Evolutionary conservation across 2,888 invertebrate species (phyloP).

Genomic region (Plemyria rubiginata): DNA sequence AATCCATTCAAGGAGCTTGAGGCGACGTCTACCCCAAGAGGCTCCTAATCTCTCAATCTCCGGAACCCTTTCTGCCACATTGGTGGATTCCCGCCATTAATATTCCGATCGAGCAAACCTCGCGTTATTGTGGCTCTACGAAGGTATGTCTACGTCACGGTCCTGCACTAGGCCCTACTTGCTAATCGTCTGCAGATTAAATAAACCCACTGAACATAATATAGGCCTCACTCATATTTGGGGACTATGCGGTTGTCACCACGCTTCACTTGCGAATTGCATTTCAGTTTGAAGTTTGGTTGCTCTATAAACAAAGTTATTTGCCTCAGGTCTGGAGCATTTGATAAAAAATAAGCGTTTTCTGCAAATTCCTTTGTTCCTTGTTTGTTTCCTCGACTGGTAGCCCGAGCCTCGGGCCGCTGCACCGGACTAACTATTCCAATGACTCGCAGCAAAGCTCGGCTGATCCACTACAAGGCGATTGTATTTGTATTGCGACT

Average conservation of each 20-base stretch:
- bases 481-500: constrained; percentile 6
- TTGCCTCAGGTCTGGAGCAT: too few species aligned
- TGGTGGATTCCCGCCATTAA: constrained; percentile 1
- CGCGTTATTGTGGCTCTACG: background rate
- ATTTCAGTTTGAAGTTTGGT: too few species aligned
- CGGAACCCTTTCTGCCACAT: background rate
- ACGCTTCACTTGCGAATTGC: too few species aligned
- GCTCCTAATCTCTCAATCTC: constrained; percentile 7
- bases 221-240: too few species aligned
- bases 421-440: background rate
- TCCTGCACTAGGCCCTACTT: background rate
- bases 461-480: constrained; percentile 8
- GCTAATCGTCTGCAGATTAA: background rate
- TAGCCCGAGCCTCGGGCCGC: background rate
- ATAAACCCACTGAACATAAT: too few species aligned
- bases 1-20: constrained; percentile 1
- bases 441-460: constrained; percentile 4
- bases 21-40: background rate
- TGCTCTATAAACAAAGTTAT: too few species aligned
- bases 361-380: too few species aligned
- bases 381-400: background rate
- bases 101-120: background rate
- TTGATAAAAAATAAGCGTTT: too few species aligned
- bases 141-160: background rate
- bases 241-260: too few species aligned